Conservation (phyloP, 2,888 invertebrate genomes). For the Hermaeophaga mercurialis region DNA sequence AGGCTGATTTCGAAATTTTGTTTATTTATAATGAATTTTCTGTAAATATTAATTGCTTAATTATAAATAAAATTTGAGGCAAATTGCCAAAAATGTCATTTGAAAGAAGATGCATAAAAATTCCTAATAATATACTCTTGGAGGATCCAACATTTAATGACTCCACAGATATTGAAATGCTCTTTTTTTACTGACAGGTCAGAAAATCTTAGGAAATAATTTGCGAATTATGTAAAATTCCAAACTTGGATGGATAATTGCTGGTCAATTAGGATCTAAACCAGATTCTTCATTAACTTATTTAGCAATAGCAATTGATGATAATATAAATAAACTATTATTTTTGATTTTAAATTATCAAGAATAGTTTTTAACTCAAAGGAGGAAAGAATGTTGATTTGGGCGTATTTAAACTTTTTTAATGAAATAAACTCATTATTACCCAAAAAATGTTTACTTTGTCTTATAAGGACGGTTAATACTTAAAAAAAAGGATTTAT, state of each 20-base stretch:
- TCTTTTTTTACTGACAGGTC: slow-evolving; percentile 19
- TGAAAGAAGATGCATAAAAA: not conserved
- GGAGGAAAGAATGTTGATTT: too few species aligned
- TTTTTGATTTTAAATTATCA: too few species aligned
- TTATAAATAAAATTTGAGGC: too few species aligned
- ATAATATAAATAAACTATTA: slow-evolving; percentile 15
- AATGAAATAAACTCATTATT: too few species aligned
- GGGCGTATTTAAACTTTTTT: too few species aligned
- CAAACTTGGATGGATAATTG: slow-evolving; percentile 17
- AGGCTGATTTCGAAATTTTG: not conserved
- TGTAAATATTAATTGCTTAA: too few species aligned
- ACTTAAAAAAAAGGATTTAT: too few species aligned
- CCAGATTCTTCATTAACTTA: not conserved
- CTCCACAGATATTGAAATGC: slow-evolving; percentile 17
- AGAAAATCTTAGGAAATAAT: slow-evolving; percentile 15
- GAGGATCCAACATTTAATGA: slow-evolving; percentile 26
- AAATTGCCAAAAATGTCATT: not conserved
- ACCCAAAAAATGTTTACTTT: too few species aligned
- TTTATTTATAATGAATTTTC: too few species aligned
- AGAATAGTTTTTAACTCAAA: too few species aligned
- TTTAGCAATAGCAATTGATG: not conserved
- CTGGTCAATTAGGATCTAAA: slow-evolving; percentile 12
- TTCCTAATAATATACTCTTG: slow-evolving; percentile 1
- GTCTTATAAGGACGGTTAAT: too few species aligned
- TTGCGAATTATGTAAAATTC: slow-evolving; percentile 16